Evolutionary conservation across 2,888 invertebrate genomes (phyloP), one percentile per base, ranked within the genome.

Genomic region (Sipunculus nudus): DNA sequence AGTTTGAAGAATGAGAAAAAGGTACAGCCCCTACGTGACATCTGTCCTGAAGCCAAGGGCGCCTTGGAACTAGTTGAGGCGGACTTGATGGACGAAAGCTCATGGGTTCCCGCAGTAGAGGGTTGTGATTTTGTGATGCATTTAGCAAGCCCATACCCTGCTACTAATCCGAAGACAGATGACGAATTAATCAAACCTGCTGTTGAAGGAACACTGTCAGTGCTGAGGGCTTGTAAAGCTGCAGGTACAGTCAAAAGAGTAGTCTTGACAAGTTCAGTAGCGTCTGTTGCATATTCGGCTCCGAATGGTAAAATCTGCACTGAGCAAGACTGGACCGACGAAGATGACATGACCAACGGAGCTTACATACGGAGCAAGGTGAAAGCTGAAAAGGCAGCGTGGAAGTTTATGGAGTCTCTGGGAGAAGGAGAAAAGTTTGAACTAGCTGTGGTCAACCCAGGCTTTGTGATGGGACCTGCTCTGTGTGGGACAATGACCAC

Each of bases 351-450:
- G 19, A 59, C 70, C 13, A 75, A 70, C 28, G 67, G 81, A 6
- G 72, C 80, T 19, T 84, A 85, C 61, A 74, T 76, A 25, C 83
- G 83, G 68, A 85, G 85, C 62, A 86, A 87, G 71, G 84, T 84
- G 13, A 70, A 85, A 55, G 87, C 86, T 2, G 87, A 87, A 70
- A 84, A 83, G 65, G 85, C 85, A 19, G 87, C 87, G 0, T 87
- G 87, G 87, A 84, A 86, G 55, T 87, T 84, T 70, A 78, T 86
- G 6, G 81, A 85, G 62, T 81, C 83, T 53, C 71, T 84, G 23
- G 79, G 83, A 70, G 84, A 83, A 80, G 65, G 83, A 61, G 78
- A 80, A 58, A 81, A 81, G 61, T 85, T 87, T 64, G 85, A 85
- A 63, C 70, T 87, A 67, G 82, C 85, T 4, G 84, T 84, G n/a